phyloP scores from a whole-genome alignment of 35 echinoderm and acorn worm genomes.

The Antedon bifida region DNA sequence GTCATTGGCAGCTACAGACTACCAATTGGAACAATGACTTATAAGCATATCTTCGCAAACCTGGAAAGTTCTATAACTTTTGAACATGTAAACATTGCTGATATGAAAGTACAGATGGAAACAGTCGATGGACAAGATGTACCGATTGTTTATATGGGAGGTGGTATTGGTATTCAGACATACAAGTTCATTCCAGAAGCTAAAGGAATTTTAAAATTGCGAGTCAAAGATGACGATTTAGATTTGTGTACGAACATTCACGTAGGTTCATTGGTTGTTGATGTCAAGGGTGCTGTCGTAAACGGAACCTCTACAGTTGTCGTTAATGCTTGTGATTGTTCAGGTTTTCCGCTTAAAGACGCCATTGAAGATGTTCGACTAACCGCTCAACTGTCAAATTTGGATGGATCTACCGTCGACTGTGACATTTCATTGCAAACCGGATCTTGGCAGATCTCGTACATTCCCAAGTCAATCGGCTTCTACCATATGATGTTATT shows the following conservation, averaged over 20 bases:
- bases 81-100: background rate
- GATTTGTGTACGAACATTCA: background rate
- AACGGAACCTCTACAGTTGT: background rate
- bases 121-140: background rate
- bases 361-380: background rate
- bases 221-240: background rate
- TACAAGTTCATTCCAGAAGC: background rate
- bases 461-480: background rate
- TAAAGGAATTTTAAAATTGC: background rate
- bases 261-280: background rate
- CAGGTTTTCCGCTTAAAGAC: background rate
- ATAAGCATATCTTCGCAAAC: background rate
- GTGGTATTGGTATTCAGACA: background rate
- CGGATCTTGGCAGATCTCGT: background rate
- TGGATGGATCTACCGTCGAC: background rate
- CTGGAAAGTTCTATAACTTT: background rate
- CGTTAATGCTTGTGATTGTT: background rate
- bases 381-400: background rate
- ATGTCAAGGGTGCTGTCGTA: background rate
- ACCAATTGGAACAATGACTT: background rate
- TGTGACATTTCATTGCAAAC: background rate
- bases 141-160: background rate
- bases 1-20: background rate
- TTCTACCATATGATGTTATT: background rate
- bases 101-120: background rate